phyloP scores from a whole-genome alignment of 2,797 vertebrate species.

The Rhynchotus rufescens region DNA sequence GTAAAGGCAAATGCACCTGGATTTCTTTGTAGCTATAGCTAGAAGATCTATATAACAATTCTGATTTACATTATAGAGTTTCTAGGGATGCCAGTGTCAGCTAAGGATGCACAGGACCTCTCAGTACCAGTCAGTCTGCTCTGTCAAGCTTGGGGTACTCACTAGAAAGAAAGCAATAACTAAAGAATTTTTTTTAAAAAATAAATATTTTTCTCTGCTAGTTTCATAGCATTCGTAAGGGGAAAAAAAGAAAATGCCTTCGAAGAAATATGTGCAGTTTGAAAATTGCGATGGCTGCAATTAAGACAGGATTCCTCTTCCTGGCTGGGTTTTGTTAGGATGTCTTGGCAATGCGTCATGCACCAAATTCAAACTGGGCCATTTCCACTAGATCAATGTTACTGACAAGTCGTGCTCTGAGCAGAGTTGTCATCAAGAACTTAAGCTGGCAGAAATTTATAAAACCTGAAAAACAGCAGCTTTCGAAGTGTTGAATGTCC shows the following conservation, averaged over 20 bases:
- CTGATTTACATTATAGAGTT: not conserved
- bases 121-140: not conserved
- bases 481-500: slow-evolving; percentile 18
- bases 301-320: not conserved
- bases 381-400: slow-evolving; percentile 2
- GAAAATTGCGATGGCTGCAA: not conserved
- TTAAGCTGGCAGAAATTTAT: slow-evolving; percentile 22
- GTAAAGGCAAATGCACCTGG: not conserved
- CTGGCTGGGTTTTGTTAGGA: not conserved
- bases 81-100: not conserved
- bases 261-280: not conserved
- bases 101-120: not conserved
- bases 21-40: not conserved
- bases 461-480: slow-evolving; percentile 55
- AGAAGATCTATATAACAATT: not conserved
- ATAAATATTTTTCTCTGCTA: not conserved
- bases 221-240: not conserved
- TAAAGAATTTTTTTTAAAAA: not conserved
- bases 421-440: slow-evolving; percentile 41
- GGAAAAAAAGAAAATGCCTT: not conserved
- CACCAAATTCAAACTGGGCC: not conserved
- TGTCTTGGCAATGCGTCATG: not conserved
- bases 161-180: not conserved
- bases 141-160: not conserved
- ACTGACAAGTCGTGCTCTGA: not conserved